Percentiles rank a stretch among this genome's conserved stretches.
Conservation (phyloP, 2,113 vertebrate species). For the Castor canadensis region DNA sequence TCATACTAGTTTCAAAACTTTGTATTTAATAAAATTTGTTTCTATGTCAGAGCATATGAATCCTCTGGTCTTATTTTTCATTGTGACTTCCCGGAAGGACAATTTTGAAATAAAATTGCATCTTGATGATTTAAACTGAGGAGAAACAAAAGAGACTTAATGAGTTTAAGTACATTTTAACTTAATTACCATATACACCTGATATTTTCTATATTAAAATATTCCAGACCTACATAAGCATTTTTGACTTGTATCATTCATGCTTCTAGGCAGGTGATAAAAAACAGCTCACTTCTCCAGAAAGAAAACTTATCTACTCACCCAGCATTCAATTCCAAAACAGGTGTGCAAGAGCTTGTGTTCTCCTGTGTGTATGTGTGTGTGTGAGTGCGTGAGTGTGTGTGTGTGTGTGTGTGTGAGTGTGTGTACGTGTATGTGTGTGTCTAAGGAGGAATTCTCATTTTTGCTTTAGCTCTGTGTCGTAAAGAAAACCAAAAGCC, state of each 20-base stretch:
- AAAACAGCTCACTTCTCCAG: not conserved
- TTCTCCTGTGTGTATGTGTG: not conserved
- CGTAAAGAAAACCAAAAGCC: not conserved
- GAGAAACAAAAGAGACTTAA: not conserved
- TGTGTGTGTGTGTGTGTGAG: too few relatives aligned
- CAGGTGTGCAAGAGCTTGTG: not conserved
- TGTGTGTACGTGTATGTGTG: too few relatives aligned
- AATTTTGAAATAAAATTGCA: not conserved
- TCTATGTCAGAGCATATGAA: not conserved
- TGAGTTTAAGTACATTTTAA: not conserved
- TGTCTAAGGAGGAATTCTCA: not conserved
- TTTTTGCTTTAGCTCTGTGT: not conserved
- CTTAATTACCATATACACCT: not conserved
- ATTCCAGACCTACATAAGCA: accelerated
- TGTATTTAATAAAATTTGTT: not conserved
- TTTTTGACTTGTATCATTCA: not conserved
- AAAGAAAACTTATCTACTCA: not conserved
- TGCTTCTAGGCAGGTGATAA: not conserved
- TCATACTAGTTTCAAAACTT: not conserved
- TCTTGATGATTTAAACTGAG: not conserved
- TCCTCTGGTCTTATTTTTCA: not conserved
- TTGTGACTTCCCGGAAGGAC: accelerated
- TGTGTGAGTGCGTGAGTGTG: too few relatives aligned
- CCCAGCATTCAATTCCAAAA: not conserved
- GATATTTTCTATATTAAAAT: not conserved